Conservation (phyloP, 2,113 vertebrate genomes). For the Heliornis fulica region DNA sequence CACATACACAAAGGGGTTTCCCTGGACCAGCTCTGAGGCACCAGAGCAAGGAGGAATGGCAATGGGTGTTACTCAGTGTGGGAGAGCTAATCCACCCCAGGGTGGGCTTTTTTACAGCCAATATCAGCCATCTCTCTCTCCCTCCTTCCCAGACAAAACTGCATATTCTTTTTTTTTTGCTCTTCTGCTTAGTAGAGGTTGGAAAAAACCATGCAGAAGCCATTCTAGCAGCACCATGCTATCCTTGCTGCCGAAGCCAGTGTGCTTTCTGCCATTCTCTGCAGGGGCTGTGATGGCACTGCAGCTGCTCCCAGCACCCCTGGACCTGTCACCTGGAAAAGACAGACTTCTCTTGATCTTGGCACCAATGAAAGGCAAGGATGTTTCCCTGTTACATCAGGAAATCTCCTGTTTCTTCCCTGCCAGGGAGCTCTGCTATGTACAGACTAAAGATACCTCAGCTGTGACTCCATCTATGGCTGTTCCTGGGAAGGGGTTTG, state of each 20-base stretch:
- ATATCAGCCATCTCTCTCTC: not conserved
- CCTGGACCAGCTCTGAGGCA: not conserved
- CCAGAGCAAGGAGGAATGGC: not conserved
- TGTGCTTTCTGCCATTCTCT: not conserved
- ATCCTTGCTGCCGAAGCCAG: not conserved
- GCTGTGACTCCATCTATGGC: not conserved
- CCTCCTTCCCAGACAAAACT: not conserved
- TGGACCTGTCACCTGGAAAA: not conserved
- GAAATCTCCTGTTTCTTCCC: not conserved
- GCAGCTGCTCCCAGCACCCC: not conserved
- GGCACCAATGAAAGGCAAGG: not conserved
- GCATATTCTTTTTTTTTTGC: not conserved
- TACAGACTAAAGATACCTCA: not conserved
- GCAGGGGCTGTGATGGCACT: not conserved
- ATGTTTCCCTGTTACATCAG: not conserved
- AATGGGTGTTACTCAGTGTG: not conserved
- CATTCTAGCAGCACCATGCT: fast-evolving
- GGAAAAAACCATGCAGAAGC: not conserved
- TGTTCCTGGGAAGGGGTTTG: not conserved
- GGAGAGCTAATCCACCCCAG: not conserved
- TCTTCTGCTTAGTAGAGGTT: not conserved
- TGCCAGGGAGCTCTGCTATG: not conserved
- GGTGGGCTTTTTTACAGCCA: not conserved
- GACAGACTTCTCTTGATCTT: not conserved
- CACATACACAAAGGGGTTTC: not conserved